Evolutionary conservation across 2,113 vertebrate genomes (phyloP).

Genomic region (Poecilia latipinna): DNA sequence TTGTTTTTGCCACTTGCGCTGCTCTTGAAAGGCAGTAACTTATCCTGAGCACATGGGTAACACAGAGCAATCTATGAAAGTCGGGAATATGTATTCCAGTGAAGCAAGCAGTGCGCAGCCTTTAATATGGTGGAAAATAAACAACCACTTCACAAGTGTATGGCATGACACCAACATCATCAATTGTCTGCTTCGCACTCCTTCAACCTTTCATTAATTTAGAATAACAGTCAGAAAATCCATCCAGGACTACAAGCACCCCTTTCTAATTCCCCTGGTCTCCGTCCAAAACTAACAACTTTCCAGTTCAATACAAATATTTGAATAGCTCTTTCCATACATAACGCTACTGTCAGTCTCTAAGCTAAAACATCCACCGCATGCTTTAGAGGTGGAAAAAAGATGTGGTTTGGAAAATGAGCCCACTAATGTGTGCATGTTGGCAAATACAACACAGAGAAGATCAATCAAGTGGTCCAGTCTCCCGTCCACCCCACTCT

Average conservation of each 20-base stretch:
- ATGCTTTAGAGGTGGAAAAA: conserved; percentile 41
- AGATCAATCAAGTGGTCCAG: conserved; percentile 62
- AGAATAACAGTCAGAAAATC: conserved; percentile 59
- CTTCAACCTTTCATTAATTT: conserved; percentile 50
- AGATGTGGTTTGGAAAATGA: conserved; percentile 69
- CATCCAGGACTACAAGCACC: conserved; percentile 43
- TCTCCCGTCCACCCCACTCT: conserved; percentile 26
- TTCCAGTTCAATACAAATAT: conserved; percentile 75
- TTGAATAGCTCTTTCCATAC: conserved; percentile 71
- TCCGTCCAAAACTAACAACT: conserved; percentile 71
- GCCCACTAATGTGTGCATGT: conserved; percentile 68
- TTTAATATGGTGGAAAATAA: not conserved
- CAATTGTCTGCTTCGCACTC: conserved; percentile 49
- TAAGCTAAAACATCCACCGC: conserved; percentile 70
- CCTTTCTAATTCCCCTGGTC: conserved; percentile 62
- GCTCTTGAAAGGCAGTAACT: not conserved
- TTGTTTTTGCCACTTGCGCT: not conserved
- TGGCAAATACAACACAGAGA: conserved; percentile 55
- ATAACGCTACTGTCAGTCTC: conserved; percentile 63
- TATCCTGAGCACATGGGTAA: not conserved
- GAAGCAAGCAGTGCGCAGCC: not conserved
- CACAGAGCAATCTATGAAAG: not conserved
- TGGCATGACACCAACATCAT: conserved; percentile 40
- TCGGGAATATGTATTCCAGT: not conserved
- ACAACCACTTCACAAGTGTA: not conserved